Base-by-base conservation (phyloP, 1,140 invertebrate genomes). In the Mesaphorura yosii region DNA sequence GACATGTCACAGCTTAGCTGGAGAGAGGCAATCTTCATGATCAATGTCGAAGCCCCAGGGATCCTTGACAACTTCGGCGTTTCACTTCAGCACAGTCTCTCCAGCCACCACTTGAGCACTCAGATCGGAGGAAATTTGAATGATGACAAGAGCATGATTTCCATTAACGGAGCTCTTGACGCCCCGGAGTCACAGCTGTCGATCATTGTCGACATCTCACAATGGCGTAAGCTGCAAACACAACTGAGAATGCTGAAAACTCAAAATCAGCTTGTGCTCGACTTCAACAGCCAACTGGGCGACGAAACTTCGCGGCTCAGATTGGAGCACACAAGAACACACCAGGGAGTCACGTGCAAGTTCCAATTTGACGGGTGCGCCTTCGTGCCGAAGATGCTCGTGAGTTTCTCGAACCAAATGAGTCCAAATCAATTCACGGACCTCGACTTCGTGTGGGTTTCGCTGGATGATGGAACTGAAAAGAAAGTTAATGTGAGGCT, bases 11-110 rank as follows among this genome's bases (percentile, higher is more conserved):
- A n/a, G 23, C 40, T 42, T 19, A 42, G n/a, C 17, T 10, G 17
- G 17, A 22, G 23, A 19, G n/a, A 22, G 40, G 17, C 23, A n/a
- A 6, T 19, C 6, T n/a, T 42, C 6, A 42, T 42, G 17, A 27
- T 40, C 5, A 46, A 53, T 6, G n/a, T 60, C 10, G 28, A 48
- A 17, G 58, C 63, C 6, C 61, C 63, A 57, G 14, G 58, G 48
- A 7, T 55, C 34, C 23, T 45, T 56, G 50, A n/a, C n/a, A 51
- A 23, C 14, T 5, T 56, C 28, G 6, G 28, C 12, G 20, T 53
- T 15, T 40, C 40, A 12, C 37, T 58, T 38, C 22, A 41, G 3
- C 59, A 60, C 34, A 19, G 41, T 14, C 40, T 58, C 22, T 6
- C 51, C 31, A 42, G 29, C 29, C 37, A 51, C 22, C 12, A 51